phyloP scores from a whole-genome alignment of 1,140 invertebrate species.

The Cydia pomonella region DNA sequence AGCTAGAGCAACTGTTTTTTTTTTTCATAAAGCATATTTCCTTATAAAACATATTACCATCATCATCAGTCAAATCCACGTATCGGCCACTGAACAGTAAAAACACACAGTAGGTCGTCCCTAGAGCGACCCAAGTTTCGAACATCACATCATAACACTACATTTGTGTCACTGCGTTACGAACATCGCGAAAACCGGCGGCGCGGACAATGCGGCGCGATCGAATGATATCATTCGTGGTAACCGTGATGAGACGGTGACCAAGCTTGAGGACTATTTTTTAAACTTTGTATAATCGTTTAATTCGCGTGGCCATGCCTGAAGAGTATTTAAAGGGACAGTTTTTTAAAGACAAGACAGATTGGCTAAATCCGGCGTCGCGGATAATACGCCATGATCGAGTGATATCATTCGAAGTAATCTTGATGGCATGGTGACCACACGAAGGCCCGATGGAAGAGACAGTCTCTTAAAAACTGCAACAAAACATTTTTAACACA shows the following conservation, averaged over 20 bases:
- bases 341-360: no score
- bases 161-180: background rate
- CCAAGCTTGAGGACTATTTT: background rate
- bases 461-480: background rate
- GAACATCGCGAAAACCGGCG: conserved; percentile 27
- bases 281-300: background rate
- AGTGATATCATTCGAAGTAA: background rate
- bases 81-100: conserved; percentile 48
- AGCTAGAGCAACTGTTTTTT: no score
- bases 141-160: conserved; percentile 54
- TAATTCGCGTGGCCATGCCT: background rate
- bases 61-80: conserved; percentile 54
- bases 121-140: conserved; percentile 46
- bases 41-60: conserved; percentile 42
- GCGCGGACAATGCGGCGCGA: background rate
- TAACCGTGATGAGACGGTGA: conserved; percentile 16
- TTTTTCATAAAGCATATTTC: background rate
- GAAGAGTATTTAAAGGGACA: no score
- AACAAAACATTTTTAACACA: no score
- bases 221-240: background rate
- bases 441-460: no score
- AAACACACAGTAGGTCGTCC: conserved; percentile 43
- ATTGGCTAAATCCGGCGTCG: background rate
- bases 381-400: background rate
- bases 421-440: background rate